Base-by-base conservation (phyloP, 2,797 vertebrate genomes). In the Smutsia gigantea region DNA sequence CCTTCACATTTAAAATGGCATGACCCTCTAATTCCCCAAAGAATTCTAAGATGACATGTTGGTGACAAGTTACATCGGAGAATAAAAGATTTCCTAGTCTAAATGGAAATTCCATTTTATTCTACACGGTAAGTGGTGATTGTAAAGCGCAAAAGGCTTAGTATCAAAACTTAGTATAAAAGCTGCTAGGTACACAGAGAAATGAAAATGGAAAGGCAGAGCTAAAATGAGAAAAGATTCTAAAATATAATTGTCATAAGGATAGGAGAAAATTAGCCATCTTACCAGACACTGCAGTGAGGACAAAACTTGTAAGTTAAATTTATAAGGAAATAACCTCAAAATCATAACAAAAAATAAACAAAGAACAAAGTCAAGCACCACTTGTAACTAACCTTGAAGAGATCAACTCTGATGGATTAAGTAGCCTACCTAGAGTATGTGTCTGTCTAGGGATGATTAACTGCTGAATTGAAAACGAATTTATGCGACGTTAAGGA, bases 361-460 rank as follows among this genome's bases (percentile, higher is more conserved):
- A 85, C 46, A 86, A 69, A 83, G 29, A 7, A 25, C 15, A 34
- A 77, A 93, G 59, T 71, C 49, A 59, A 90, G 55, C 1, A 27
- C 74, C 4, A 4, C 49, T 49, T 78, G 69, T 42, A 64, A 89
- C 69, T 90, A 92, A 96, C 93, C 93, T 97, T 90, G 94, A 86
- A 46, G 53, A 94, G 68, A 91, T 71, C 89, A 89, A 27, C 68
- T 72, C 68, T 90, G 96, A 96, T 96, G 84, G 77, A 95, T 97
- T 78, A 75, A 91, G 51, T 46, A 87, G 83, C 78, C 83, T 34
- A 5, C 6, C 46, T 31, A 12, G 64, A 74, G 42, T 42, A 13
- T 55, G 31, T 78, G 57, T 69, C 79, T 95, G 69, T 82, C 87
- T 85, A 64, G 34, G 12, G 1, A 19, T 94, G 95, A 97, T 83